phyloP scores from a whole-genome alignment of 1,140 invertebrate species.

The Aplysia californica region DNA sequence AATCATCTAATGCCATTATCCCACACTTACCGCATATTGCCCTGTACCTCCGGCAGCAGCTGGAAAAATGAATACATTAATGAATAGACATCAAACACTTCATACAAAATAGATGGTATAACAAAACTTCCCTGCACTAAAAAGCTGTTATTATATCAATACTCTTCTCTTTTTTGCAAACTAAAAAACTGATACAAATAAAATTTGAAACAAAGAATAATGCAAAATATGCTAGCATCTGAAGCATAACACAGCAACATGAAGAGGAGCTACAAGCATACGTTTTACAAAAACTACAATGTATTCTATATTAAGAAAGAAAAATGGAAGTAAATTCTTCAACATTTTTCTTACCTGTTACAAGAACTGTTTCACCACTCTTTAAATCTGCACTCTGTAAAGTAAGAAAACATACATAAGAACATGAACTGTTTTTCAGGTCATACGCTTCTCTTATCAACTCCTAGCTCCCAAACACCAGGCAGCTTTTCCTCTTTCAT shows the following conservation, averaged over 20 bases:
- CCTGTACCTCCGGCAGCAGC: slow-evolving; percentile 68
- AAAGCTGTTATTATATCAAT: no score
- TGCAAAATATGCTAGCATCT: background rate
- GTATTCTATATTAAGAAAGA: no score
- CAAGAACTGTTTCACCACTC: slow-evolving; percentile 63
- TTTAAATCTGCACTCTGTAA: slow-evolving; percentile 56
- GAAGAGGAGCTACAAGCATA: background rate
- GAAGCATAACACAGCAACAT: background rate
- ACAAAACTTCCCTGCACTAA: background rate
- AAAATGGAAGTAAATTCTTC: no score
- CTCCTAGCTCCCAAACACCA: no score
- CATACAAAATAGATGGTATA: background rate
- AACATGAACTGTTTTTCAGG: no score
- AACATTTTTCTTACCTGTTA: slow-evolving; percentile 52
- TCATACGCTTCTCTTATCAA: no score
- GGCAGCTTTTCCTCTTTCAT: no score
- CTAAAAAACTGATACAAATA: background rate
- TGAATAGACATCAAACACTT: background rate
- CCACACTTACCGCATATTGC: slow-evolving; percentile 63
- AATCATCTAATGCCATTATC: background rate
- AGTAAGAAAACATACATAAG: no score
- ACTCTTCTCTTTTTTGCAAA: background rate
- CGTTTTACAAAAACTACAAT: background rate
- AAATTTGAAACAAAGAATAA: background rate
- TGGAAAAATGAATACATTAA: slow-evolving; percentile 36